Base-by-base conservation (phyloP, 2,797 vertebrate genomes). In the Xyrichtys novacula region DNA sequence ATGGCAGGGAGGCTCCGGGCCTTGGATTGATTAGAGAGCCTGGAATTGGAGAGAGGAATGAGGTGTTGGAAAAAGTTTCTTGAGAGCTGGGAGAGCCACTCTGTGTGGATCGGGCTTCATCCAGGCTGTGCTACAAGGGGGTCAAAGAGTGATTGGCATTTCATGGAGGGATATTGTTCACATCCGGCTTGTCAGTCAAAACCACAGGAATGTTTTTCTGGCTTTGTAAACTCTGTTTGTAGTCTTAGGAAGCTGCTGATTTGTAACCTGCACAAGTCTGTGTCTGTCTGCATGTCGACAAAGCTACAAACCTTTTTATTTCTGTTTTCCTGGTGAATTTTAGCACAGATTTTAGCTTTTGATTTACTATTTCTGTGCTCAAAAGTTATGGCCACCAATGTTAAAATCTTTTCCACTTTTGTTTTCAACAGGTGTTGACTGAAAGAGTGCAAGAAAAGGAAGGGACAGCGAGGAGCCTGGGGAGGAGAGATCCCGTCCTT, bases 401-500 rank as follows among this genome's bases (percentile, higher is more conserved):
- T 69, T 80, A 26, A 73, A 29, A 8, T 67, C 66, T 74, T 5
- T 39, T 67, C 61, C 34, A 2, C 74, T 76, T 38, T 63, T 65
- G 49, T 80, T 69, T 68, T 60, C 70, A 64, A 55, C 83, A 91
- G 88, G 87, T 84, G 85, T 66, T 52, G 85, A 63, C 68, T 75
- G 54, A 73, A 55, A 72, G 57, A 72, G 65, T 66, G 72, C 60
- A 68, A 79, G 59, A 53, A 60, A 77, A 76, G 70, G 69, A 76
- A 76, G 78, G 71, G 80, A 85, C 71, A 77, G 78, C 52, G 23
- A 88, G 81, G 80, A 89, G 77, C 83, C 74, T 67, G 85, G 83
- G 88, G 86, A 86, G 85, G 86, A 91, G 88, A 89, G 73, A 86
- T 73, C 89, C 81, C 65, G 28, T 87, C 86, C 85, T 77, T 40